phyloP scores from a whole-genome alignment of 2,888 invertebrate species.

The Scaptomyza polygonia region DNA sequence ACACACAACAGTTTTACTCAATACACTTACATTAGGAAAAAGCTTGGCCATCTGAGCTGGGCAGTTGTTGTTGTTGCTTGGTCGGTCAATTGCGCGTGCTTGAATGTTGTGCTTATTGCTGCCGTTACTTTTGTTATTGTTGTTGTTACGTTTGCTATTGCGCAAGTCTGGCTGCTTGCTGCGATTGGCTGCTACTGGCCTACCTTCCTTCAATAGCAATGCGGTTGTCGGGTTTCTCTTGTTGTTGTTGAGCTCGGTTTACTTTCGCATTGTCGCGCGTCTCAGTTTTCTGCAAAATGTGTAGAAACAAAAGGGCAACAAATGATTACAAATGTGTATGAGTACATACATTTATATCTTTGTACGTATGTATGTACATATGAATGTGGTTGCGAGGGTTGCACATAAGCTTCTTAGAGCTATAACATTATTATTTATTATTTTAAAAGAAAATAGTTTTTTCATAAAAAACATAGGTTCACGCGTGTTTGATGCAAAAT shows the following conservation, averaged over 20 bases:
- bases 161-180: conserved; percentile 38
- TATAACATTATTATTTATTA: neutral
- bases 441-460: no score
- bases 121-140: conserved; percentile 31
- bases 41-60: conserved; percentile 38
- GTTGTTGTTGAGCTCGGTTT: conserved; percentile 45
- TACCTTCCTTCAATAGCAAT: conserved; percentile 6
- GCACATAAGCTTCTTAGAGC: neutral
- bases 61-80: conserved; percentile 38
- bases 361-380: conserved; percentile 7
- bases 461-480: no score
- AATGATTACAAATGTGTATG: conserved; percentile 46
- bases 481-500: no score
- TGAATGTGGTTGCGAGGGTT: conserved; percentile 32
- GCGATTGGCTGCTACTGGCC: conserved; percentile 29
- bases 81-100: conserved; percentile 71
- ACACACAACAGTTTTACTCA: conserved; percentile 16
- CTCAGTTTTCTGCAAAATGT: conserved; percentile 69
- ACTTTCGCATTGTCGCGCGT: conserved; percentile 71
- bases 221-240: conserved; percentile 43
- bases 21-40: conserved; percentile 49
- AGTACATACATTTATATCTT: conserved; percentile 11
- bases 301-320: conserved; percentile 56
- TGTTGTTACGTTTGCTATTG: conserved; percentile 35
- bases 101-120: conserved; percentile 53